These are phyloP conservation scores for Heterotis niloticus DNA, from an alignment of 2,113 vertebrate species.

Conservation along the genomic window DNA sequence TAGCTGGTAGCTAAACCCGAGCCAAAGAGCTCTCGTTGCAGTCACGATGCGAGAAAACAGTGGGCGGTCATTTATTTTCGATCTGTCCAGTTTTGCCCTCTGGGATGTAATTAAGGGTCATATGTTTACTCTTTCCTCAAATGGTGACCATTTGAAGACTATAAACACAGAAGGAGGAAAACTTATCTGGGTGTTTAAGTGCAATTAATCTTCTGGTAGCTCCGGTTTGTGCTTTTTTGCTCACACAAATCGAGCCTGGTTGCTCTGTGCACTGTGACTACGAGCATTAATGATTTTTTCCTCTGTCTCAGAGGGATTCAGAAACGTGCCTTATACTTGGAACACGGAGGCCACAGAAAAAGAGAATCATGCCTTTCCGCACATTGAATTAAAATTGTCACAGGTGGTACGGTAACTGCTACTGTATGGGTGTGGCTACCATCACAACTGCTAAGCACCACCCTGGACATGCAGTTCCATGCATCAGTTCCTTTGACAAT, in stretches of 20 bases:
- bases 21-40: not conserved
- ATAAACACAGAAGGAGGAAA: conserved; percentile 25
- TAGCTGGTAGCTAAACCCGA: not conserved
- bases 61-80: conserved; percentile 22
- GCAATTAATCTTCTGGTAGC: conserved; percentile 33
- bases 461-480: not conserved
- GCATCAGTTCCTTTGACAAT: not conserved
- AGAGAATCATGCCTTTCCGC: not conserved
- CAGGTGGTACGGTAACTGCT: not conserved
- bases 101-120: conserved; percentile 27
- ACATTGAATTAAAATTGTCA: not conserved
- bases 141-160: conserved; percentile 17
- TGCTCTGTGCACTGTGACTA: not conserved
- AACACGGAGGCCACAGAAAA: not conserved
- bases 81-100: conserved; percentile 31
- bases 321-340: not conserved
- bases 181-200: conserved; percentile 24
- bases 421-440: not conserved
- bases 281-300: conserved; percentile 19
- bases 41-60: not conserved
- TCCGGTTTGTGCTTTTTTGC: conserved; percentile 20
- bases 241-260: conserved; percentile 6
- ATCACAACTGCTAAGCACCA: not conserved
- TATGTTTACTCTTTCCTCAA: conserved; percentile 31
- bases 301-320: not conserved